Percentiles rank a stretch among this genome's conserved stretches.
These are phyloP conservation scores for Rattus rattus DNA, from an alignment of 2,113 vertebrate species.

Conservation along the genomic window DNA sequence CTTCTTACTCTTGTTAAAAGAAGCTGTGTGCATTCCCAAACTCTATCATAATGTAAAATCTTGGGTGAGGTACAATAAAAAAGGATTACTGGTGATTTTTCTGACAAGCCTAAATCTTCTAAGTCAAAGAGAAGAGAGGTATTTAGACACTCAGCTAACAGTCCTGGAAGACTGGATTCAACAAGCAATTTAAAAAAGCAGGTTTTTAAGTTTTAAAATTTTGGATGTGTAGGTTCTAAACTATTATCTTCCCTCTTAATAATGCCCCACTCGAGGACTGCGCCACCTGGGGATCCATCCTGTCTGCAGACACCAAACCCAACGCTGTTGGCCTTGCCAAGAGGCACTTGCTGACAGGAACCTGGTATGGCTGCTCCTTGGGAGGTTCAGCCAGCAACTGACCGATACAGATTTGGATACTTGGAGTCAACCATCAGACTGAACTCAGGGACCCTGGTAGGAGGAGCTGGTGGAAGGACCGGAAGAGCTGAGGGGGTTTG, in stretches of 20 bases:
- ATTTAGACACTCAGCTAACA: neutral
- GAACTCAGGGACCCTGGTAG: too few relatives aligned
- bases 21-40: neutral
- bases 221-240: neutral
- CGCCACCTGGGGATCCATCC: too few relatives aligned
- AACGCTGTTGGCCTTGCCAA: too few relatives aligned
- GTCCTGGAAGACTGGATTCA: neutral
- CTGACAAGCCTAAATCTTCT: neutral
- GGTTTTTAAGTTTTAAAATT: neutral
- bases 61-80: neutral
- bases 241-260: neutral
- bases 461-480: too few relatives aligned
- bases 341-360: too few relatives aligned
- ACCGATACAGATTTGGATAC: too few relatives aligned
- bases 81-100: neutral
- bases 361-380: too few relatives aligned
- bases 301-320: too few relatives aligned
- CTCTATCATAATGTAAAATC: neutral
- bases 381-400: too few relatives aligned
- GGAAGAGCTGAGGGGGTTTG: too few relatives aligned
- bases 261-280: too few relatives aligned
- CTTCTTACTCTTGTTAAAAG: neutral
- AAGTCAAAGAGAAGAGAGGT: neutral
- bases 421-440: too few relatives aligned
- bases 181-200: neutral